phyloP scores from a whole-genome alignment of 2,113 vertebrate species.

The Plecturocebus donacophilus region DNA sequence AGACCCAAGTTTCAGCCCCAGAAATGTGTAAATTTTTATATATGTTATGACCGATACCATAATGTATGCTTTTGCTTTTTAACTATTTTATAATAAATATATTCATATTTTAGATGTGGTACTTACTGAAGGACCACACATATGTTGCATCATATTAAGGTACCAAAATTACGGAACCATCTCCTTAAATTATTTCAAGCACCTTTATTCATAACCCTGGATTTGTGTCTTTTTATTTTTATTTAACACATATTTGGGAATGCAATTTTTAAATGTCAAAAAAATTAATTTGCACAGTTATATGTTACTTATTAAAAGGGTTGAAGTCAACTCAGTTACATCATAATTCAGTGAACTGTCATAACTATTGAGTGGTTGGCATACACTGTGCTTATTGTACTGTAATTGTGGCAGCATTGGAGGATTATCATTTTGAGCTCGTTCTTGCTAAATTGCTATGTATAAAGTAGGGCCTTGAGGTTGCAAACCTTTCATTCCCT shows the following conservation, averaged over 20 bases:
- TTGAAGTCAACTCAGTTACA: background rate
- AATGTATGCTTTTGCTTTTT: background rate
- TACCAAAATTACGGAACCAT: background rate
- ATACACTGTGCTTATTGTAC: rapidly evolving
- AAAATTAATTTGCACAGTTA: background rate
- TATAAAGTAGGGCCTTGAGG: background rate
- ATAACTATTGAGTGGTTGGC: too few relatives aligned
- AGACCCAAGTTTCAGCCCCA: background rate
- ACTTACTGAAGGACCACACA: background rate
- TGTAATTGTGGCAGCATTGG: too few relatives aligned
- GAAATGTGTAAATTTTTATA: background rate
- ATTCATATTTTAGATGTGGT: background rate
- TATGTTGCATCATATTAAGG: background rate
- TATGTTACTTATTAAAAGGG: background rate
- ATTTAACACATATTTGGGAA: background rate
- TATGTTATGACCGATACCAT: background rate
- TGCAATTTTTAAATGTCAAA: background rate
- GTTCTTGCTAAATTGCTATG: background rate
- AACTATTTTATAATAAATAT: background rate
- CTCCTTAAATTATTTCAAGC: background rate
- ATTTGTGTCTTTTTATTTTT: background rate
- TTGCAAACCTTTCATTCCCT: background rate
- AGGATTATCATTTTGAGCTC: background rate
- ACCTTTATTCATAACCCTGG: background rate
- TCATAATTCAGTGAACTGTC: background rate